phyloP scores from a whole-genome alignment of 2,113 vertebrate genomes.

The Tragelaphus strepsiceros region DNA sequence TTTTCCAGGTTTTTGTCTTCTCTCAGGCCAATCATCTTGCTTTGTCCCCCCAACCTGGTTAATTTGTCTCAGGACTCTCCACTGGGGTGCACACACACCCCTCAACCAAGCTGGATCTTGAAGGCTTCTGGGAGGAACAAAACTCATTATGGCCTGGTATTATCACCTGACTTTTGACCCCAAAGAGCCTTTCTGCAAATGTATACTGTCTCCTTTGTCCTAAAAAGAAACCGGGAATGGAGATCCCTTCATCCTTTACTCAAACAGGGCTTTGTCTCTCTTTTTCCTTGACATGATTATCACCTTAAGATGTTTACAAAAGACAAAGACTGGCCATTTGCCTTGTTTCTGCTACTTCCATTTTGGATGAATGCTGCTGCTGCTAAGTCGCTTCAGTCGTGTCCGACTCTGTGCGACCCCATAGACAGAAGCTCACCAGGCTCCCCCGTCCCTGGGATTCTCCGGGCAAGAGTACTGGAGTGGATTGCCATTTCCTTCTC shows the following conservation, averaged over 20 bases:
- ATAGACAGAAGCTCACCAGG: too few species aligned
- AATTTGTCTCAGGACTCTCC: background rate
- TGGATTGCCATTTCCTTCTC: too few species aligned
- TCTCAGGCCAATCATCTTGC: background rate
- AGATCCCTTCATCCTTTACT: background rate
- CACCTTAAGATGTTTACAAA: background rate
- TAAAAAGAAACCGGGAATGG: background rate
- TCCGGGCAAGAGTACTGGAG: too few species aligned
- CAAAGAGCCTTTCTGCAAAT: background rate
- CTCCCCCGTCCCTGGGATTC: too few species aligned
- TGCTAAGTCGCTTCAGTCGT: too few species aligned
- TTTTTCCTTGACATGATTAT: background rate
- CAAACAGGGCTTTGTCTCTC: background rate
- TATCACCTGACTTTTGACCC: background rate
- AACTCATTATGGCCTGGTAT: background rate
- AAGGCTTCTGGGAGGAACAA: background rate
- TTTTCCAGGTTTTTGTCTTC: background rate
- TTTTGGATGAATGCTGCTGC: background rate
- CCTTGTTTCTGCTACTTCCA: background rate
- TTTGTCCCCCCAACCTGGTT: background rate
- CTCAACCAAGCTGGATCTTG: background rate
- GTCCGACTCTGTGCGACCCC: too few species aligned
- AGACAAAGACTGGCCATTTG: background rate
- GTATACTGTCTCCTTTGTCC: background rate
- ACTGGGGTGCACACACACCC: background rate